These are phyloP conservation scores for Denticeps clupeoides DNA, from an alignment of 2,797 vertebrate species.

Conservation along the genomic window DNA sequence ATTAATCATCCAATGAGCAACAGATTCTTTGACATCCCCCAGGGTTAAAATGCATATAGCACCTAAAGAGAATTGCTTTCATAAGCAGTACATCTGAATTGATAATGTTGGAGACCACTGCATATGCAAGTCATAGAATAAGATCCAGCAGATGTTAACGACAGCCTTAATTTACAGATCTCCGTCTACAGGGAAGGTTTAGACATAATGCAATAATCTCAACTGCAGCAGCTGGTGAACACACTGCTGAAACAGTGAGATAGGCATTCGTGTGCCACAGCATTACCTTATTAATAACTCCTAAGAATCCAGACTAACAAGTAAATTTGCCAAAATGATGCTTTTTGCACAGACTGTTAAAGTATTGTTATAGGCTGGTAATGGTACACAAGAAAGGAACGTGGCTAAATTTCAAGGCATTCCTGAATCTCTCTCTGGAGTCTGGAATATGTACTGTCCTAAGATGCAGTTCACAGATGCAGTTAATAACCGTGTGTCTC, in stretches of 20 bases:
- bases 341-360: no score
- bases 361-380: neutral
- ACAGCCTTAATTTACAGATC: slow-evolving; percentile 1
- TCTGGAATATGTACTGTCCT: slow-evolving; percentile 3
- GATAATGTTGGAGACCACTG: neutral
- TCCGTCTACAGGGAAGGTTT: neutral
- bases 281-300: neutral
- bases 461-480: neutral
- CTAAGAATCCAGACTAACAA: no score
- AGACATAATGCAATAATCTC: neutral
- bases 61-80: slow-evolving; percentile 34
- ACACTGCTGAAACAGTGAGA: neutral
- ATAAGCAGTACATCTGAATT: neutral
- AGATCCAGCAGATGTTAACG: neutral
- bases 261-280: neutral
- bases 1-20: no score
- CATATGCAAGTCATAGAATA: neutral
- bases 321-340: no score
- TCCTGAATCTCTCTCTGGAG: slow-evolving; percentile 5
- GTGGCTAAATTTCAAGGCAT: slow-evolving; percentile 7
- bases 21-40: slow-evolving; percentile 34
- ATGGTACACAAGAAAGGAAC: neutral
- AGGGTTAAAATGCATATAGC: slow-evolving; percentile 38
- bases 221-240: neutral
- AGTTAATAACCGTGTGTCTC: slow-evolving; percentile 3